Conservation (phyloP, 2,888 invertebrate species). For the Hydraecia micacea region DNA sequence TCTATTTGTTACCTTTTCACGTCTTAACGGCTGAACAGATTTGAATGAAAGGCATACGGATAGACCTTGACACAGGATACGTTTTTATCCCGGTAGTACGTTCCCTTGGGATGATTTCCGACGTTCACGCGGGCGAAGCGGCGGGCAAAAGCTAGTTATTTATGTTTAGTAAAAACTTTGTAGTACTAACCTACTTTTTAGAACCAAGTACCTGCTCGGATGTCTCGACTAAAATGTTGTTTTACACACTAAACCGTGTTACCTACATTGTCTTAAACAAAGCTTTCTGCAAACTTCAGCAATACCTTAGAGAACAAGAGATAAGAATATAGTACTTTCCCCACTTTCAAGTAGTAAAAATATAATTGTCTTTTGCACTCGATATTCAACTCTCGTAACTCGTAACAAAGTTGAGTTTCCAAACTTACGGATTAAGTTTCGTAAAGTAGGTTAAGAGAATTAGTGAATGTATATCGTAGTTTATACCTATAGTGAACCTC, state of each 20-base stretch:
- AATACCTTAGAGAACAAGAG: slow-evolving; percentile 58
- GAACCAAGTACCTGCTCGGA: not conserved
- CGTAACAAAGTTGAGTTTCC: slow-evolving; percentile 50
- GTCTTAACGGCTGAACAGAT: not conserved
- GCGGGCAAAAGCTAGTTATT: not conserved
- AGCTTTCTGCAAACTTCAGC: slow-evolving; percentile 61
- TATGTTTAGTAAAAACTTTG: not conserved
- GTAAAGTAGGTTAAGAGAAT: slow-evolving; percentile 52
- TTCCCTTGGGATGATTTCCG: not conserved
- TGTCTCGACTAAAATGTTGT: slow-evolving; percentile 34
- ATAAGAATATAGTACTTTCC: slow-evolving; percentile 62
- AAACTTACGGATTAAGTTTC: slow-evolving; percentile 25
- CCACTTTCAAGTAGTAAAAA: slow-evolving; percentile 61
- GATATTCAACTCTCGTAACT: slow-evolving; percentile 35
- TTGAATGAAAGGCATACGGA: not conserved
- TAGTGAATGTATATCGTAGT: slow-evolving; percentile 21
- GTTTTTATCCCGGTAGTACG: not conserved
- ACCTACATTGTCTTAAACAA: slow-evolving; percentile 62
- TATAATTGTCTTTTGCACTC: slow-evolving; percentile 57
- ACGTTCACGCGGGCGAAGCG: not conserved
- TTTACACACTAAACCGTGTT: slow-evolving; percentile 44
- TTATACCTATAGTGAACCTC: slow-evolving; percentile 3
- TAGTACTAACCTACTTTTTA: slow-evolving; percentile 9
- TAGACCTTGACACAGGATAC: not conserved
- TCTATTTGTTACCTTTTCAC: not conserved